phyloP scores from a whole-genome alignment of 2,113 vertebrate genomes.

The Corythornis cristatus region DNA sequence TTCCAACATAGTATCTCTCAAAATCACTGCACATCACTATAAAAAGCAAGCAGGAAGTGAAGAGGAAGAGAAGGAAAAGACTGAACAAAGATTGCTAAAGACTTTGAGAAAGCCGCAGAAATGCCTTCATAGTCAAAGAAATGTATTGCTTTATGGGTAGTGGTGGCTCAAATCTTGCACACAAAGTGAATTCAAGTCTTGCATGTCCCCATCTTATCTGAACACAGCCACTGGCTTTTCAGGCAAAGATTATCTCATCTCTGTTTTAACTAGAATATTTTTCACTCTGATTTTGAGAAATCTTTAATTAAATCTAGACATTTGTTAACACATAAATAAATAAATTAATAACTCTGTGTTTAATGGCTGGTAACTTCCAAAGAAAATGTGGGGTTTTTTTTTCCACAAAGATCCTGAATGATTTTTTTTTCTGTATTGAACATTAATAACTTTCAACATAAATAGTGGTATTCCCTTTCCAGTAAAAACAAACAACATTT shows the following conservation, averaged over 20 bases:
- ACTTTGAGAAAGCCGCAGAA: not conserved
- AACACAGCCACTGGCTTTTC: not conserved
- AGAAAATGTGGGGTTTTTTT: not conserved
- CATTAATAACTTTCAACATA: not conserved
- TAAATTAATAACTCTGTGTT: not conserved
- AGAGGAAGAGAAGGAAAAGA: not conserved
- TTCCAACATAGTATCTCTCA: not conserved
- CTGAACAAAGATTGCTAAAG: not conserved
- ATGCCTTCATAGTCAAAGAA: not conserved
- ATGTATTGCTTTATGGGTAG: fast-evolving
- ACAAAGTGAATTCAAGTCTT: not conserved
- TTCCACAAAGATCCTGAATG: not conserved
- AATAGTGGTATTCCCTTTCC: not conserved
- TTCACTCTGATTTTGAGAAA: not conserved
- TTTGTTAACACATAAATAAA: too few species aligned
- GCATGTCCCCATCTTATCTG: fast-evolving
- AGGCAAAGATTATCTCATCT: not conserved
- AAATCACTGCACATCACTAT: not conserved
- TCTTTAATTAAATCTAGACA: fast-evolving
- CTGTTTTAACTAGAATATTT: not conserved
- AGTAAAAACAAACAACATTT: not conserved
- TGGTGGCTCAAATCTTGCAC: not conserved
- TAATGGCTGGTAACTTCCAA: not conserved
- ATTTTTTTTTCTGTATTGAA: not conserved
- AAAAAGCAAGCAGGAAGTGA: fast-evolving